These are phyloP conservation scores for Meloidogyne hapla DNA, from an alignment of 1,140 invertebrate species.

Conservation along the genomic window DNA sequence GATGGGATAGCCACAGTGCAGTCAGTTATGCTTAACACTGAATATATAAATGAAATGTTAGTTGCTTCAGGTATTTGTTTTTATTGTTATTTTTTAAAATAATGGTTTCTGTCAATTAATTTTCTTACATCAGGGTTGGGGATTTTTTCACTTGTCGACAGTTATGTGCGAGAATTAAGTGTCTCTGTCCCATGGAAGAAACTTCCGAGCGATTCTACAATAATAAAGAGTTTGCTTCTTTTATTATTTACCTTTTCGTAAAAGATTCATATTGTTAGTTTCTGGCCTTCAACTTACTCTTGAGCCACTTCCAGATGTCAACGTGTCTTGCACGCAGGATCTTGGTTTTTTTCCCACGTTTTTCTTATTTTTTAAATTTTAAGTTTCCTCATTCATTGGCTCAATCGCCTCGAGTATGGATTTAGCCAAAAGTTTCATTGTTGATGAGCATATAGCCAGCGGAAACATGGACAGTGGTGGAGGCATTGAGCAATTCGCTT, in stretches of 20 bases:
- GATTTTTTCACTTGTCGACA: conserved; percentile 36
- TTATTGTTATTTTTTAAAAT: conserved; percentile 12
- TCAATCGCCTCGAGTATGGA: conserved; percentile 51
- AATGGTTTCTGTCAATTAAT: too few species aligned
- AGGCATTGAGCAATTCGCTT: conserved; percentile 48
- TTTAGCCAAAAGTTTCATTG: conserved; percentile 36
- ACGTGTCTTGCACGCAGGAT: conserved; percentile 46
- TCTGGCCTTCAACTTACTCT: conserved; percentile 44
- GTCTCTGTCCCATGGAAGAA: conserved; percentile 44
- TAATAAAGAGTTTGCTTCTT: conserved; percentile 29
- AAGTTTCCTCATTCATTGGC: conserved; percentile 42
- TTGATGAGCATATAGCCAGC: conserved; percentile 34
- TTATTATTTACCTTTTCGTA: neutral
- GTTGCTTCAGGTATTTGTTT: neutral
- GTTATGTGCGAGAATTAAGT: conserved; percentile 40
- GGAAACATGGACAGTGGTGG: conserved; percentile 32
- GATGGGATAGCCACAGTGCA: conserved; percentile 46
- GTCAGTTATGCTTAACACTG: conserved; percentile 40
- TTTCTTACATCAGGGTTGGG: too few species aligned
- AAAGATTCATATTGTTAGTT: conserved; percentile 11
- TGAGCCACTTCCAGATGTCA: conserved; percentile 37
- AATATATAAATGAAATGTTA: conserved; percentile 36
- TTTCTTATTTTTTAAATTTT: conserved; percentile 16
- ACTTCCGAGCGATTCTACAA: conserved; percentile 38
- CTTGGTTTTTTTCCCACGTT: conserved; percentile 22